These are phyloP conservation scores for Cryptoprocta ferox DNA, from an alignment of 2,797 vertebrate genomes.

Conservation along the genomic window DNA sequence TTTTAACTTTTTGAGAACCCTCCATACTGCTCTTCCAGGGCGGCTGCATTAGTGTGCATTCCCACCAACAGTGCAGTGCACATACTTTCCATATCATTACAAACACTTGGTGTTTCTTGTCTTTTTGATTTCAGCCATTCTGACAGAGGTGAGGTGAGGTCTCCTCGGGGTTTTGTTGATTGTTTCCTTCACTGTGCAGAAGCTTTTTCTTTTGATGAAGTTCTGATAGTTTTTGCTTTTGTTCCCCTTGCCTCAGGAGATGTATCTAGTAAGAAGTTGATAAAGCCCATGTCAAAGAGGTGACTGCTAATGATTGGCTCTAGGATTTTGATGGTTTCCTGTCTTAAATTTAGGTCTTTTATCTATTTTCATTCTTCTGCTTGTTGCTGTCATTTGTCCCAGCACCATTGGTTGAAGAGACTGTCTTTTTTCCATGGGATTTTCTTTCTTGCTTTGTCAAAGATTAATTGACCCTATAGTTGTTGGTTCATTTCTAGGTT, in stretches of 20 bases:
- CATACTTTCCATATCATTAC: neutral
- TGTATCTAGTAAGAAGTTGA: neutral
- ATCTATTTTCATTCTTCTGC: neutral
- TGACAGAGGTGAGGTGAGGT: neutral
- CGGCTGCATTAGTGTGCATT: neutral
- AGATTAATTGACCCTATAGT: neutral
- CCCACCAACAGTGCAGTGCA: neutral
- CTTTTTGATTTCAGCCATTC: neutral
- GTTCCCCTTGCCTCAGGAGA: neutral
- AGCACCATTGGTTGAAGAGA: neutral
- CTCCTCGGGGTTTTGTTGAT: neutral
- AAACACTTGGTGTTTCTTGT: neutral
- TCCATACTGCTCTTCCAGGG: neutral
- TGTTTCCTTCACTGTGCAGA: neutral
- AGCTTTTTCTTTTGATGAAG: neutral
- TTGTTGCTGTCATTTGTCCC: neutral
- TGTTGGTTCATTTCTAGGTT: neutral
- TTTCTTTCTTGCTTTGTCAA: neutral
- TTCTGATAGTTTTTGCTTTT: neutral
- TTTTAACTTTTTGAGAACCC: neutral
- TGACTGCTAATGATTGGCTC: neutral
- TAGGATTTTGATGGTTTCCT: neutral
- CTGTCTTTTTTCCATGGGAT: neutral
- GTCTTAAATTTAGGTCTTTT: neutral
- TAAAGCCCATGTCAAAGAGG: neutral